Evolutionary conservation across 1,140 invertebrate genomes (phyloP), one percentile per base, ranked within the genome.

Genomic region (Rhagoletis zephyria): DNA sequence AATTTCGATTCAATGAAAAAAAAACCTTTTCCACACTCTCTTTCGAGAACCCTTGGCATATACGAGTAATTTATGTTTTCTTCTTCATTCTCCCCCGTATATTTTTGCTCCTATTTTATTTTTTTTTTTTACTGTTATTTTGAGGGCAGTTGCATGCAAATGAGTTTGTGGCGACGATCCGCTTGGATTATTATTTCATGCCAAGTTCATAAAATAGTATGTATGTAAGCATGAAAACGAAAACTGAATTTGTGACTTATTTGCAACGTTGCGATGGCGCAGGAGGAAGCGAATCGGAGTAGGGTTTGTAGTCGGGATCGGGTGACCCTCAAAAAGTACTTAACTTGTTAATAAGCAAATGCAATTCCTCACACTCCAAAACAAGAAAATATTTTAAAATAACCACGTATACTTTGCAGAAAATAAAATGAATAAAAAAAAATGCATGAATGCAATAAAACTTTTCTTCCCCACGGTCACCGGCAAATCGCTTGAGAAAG

Each of bases 341-440:
- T 63, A 74, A 74, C 67, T 30, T 40, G 42, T 77, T 87, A 87
- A 87, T 87, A 87, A 87, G 87, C 45, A 87, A 87, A 87, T 87
- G 67, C 87, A 87, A 87, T 87, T 87, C 65, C 67, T 51, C 56
- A 87, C 74, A 56, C 74, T 48, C 51, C 16, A 30, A 3, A 5
- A 4, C 16, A 63, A 4, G 12, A 63, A 63, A 3, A 14, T 16
- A 63, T 63, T 63, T 63, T 14, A 63, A 63, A 63, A 63, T 16
- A 63, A 63, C 30, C 30, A 1, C 1, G 30, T 30, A 7, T 63
- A 63, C 16, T 63, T 63, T 14, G 12, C 30, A 30, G 4, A 16
- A 63, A n/a, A n/a, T 1, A 74, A 70, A 74, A 65, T 30, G 16
- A 87, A 74, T 9, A 74, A 12, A 87, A 87, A 70, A 87, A 70